Evolutionary conservation across 2,888 invertebrate species (phyloP).

Genomic region (Meliscaeva auricollis): DNA sequence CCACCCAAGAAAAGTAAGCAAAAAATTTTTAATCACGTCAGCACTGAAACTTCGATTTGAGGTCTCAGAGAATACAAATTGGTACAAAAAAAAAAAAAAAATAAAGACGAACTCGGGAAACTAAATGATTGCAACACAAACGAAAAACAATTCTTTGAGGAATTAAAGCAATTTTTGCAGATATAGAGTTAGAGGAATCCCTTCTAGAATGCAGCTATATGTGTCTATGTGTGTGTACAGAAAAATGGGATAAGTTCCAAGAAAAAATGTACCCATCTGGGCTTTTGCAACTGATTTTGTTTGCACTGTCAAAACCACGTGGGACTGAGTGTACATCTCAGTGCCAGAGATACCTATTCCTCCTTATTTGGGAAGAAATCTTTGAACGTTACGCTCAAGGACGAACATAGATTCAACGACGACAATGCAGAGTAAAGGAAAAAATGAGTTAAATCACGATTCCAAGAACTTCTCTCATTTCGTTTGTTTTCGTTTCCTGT

Average conservation of each 20-base stretch:
- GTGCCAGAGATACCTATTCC: conserved; percentile 2
- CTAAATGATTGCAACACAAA: conserved; percentile 45
- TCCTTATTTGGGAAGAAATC: conserved; percentile 15
- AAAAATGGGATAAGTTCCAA: background rate
- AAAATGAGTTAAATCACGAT: conserved; percentile 46
- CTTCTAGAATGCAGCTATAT: background rate
- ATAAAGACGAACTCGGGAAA: conserved; percentile 9
- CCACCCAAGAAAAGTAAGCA: conserved; percentile 13
- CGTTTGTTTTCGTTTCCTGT: conserved; percentile 56
- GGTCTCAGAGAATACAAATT: conserved; percentile 57
- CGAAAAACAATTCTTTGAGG: conserved; percentile 47
- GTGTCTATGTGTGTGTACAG: background rate
- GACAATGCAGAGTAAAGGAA: conserved; percentile 14
- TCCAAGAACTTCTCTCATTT: conserved; percentile 54
- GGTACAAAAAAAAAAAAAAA: conserved; percentile 10
- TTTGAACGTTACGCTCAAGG: conserved; percentile 62
- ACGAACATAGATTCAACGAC: conserved; percentile 12
- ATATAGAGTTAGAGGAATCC: background rate
- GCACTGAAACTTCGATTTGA: conserved; percentile 67
- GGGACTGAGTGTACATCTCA: background rate
- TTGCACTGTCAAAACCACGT: conserved; percentile 48
- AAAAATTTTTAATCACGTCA: conserved; percentile 64
- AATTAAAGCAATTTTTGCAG: conserved; percentile 43
- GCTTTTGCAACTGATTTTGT: conserved; percentile 65
- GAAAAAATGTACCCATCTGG: conserved; percentile 23